A percentile compares a stretch with the other conserved stretches of the same genome.
Evolutionary conservation across 1,140 invertebrate species (phyloP).

Genomic region (Penaeus chinensis): DNA sequence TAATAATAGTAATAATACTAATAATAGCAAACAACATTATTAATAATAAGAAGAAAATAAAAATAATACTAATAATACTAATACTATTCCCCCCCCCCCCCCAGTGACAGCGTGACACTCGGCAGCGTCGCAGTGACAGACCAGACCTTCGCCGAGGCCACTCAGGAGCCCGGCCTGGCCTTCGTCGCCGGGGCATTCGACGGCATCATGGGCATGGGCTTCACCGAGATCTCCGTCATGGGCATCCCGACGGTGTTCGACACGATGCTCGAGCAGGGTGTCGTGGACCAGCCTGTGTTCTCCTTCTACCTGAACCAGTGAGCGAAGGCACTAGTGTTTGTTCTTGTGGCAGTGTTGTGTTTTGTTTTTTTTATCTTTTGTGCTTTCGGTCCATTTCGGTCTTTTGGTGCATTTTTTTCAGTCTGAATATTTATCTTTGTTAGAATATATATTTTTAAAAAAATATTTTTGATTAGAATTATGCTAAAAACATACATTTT

Average conservation of each 20-base stretch:
- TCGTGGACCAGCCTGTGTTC: constrained; percentile 74
- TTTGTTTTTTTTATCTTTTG: background rate
- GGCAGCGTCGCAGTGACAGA: constrained; percentile 70
- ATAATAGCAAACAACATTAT: too few relatives aligned
- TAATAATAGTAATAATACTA: too few relatives aligned
- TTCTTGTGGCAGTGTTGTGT: background rate
- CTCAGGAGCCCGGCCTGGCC: constrained; percentile 74
- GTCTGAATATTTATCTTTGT: background rate
- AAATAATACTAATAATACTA: too few relatives aligned
- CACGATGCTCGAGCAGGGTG: constrained; percentile 73
- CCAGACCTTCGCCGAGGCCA: constrained; percentile 79
- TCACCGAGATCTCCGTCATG: constrained; percentile 70
- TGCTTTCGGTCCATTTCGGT: background rate
- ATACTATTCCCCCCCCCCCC: background rate
- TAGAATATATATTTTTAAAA: background rate
- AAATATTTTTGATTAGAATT: too few relatives aligned
- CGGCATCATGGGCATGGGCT: constrained; percentile 75
- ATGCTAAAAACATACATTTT: too few relatives aligned
- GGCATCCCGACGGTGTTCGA: constrained; percentile 75
- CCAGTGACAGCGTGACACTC: constrained; percentile 66
- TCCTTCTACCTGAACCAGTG: constrained; percentile 78
- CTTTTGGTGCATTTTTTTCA: background rate
- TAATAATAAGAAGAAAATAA: too few relatives aligned
- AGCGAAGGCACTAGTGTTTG: constrained; percentile 44
- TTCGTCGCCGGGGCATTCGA: constrained; percentile 75